Evolutionary conservation across 1,140 invertebrate species (phyloP).

Genomic region (Euglossa dilemma): DNA sequence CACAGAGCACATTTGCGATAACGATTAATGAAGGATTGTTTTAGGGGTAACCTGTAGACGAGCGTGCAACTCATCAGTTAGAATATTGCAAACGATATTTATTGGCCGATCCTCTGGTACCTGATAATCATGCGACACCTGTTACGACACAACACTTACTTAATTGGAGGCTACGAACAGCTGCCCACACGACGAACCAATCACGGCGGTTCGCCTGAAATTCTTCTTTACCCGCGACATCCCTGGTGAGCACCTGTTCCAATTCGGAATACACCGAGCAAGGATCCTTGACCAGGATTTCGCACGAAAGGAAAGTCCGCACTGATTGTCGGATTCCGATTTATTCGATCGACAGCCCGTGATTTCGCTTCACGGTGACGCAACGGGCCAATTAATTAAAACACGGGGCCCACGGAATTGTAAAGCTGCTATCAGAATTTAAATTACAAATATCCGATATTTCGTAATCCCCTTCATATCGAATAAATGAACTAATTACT

Average conservation of each 20-base stretch:
- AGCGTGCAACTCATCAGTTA: conserved; percentile 26
- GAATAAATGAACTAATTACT: not conserved
- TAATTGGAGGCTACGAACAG: conserved; percentile 68
- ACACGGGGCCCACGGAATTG: not conserved
- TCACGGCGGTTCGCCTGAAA: conserved; percentile 67
- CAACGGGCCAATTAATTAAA: conserved; percentile 20
- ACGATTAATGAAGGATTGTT: not conserved
- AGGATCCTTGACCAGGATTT: conserved; percentile 65
- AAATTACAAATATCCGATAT: not conserved
- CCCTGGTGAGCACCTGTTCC: conserved; percentile 65
- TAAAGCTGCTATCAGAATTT: not conserved
- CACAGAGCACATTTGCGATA: not conserved
- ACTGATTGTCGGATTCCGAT: conserved; percentile 49
- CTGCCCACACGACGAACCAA: conserved; percentile 69
- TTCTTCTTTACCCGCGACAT: conserved; percentile 64
- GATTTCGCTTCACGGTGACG: conserved; percentile 15
- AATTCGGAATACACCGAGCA: conserved; percentile 23
- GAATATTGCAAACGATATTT: conserved; percentile 60
- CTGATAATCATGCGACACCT: conserved; percentile 70
- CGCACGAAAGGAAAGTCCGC: conserved; percentile 47
- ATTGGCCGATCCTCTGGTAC: conserved; percentile 42
- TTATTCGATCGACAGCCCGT: conserved; percentile 25
- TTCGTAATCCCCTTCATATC: not conserved
- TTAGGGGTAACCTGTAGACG: not conserved
- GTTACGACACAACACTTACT: conserved; percentile 70